These are phyloP conservation scores for Yponomeuta malinellus DNA, from an alignment of 2,888 invertebrate genomes.

Conservation along the genomic window DNA sequence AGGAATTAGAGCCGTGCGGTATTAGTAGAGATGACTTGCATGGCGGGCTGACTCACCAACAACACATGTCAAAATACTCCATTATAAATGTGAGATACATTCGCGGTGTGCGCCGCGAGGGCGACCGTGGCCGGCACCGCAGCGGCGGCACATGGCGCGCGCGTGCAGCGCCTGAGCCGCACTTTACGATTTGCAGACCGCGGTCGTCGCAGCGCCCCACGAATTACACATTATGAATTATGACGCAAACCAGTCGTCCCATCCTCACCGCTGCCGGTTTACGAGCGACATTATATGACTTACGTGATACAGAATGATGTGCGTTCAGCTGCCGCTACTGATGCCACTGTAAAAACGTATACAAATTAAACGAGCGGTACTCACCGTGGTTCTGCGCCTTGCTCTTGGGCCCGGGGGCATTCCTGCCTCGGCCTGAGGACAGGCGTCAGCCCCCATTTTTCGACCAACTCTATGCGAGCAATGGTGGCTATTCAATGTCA, in stretches of 20 bases:
- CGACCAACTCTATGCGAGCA: conserved; percentile 98
- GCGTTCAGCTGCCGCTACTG: neutral
- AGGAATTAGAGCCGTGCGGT: conserved; percentile 5
- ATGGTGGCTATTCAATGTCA: conserved; percentile 87
- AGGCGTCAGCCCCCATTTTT: conserved; percentile 99
- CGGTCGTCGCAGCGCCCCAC: neutral
- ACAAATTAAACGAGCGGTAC: conserved; percentile 25
- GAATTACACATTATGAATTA: neutral
- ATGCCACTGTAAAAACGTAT: neutral
- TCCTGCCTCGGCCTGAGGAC: conserved; percentile 97
- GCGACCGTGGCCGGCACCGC: neutral
- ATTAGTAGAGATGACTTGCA: conserved; percentile 13
- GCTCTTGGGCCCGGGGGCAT: conserved; percentile 87
- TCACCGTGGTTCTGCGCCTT: conserved; percentile 83
- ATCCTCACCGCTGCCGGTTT: conserved; percentile 40
- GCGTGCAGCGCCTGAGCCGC: neutral
- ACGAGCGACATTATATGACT: conserved; percentile 23
- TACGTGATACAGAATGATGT: neutral
- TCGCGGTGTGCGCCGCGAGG: neutral
- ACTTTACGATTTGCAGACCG: neutral
- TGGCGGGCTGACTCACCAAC: conserved; percentile 56
- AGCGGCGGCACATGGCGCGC: neutral
- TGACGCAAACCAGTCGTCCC: conserved; percentile 19
- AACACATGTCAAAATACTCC: conserved; percentile 67
- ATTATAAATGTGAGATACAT: conserved; percentile 28